A percentile compares a stretch with the other conserved stretches of the same genome.
phyloP scores from a whole-genome alignment of 1,140 invertebrate genomes.

The Cylas formicarius region DNA sequence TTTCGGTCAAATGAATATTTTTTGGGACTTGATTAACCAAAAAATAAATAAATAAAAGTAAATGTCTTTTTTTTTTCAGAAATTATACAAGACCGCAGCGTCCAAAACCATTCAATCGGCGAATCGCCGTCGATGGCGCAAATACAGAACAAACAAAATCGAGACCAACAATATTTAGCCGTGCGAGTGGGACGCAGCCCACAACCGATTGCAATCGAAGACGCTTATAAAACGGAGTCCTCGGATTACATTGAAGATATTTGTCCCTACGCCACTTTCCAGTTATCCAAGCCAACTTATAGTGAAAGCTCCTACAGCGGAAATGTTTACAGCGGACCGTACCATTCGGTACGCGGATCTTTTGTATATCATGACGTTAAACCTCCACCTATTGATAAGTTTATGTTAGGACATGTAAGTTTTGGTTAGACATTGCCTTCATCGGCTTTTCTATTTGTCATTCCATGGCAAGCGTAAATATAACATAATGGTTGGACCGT shows the following conservation, averaged over 20 bases:
- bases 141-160: conserved; percentile 66
- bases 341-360: conserved; percentile 77
- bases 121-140: conserved; percentile 66
- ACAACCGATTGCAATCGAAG: conserved; percentile 41
- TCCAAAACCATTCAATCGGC: conserved; percentile 44
- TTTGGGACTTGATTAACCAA: no score
- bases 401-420: conserved; percentile 52
- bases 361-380: conserved; percentile 84
- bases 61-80: conserved; percentile 38
- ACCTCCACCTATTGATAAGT: conserved; percentile 53
- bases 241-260: conserved; percentile 82
- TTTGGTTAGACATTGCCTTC: conserved; percentile 22
- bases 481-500: no score
- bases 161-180: conserved; percentile 65
- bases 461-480: no score
- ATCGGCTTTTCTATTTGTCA: no score
- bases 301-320: conserved; percentile 84
- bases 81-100: conserved; percentile 38
- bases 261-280: conserved; percentile 85
- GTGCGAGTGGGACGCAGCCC: conserved; percentile 43
- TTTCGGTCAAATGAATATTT: no score
- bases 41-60: no score
- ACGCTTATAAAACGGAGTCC: conserved; percentile 38
- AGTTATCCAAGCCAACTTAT: conserved; percentile 76
- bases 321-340: conserved; percentile 76